Percentiles rank a stretch among this genome's conserved stretches.
Conservation (phyloP, 2,888 invertebrate species). For the Steinernema carpocapsae region DNA sequence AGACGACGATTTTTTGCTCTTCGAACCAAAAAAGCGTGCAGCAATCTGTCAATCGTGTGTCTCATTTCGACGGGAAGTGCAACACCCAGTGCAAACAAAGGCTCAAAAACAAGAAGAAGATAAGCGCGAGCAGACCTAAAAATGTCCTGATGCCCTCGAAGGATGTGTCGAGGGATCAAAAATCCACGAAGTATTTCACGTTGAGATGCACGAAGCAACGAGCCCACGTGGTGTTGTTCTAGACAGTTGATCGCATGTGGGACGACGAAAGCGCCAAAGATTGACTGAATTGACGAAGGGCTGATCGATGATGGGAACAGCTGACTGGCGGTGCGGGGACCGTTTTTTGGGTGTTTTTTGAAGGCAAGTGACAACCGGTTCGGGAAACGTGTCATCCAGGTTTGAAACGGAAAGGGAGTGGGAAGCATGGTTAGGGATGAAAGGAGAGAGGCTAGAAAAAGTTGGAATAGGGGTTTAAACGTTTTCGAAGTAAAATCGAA, state of each 20-base stretch:
- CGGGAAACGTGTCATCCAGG: no score
- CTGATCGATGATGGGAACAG: no score
- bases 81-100: constrained; percentile 2
- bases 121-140: no score
- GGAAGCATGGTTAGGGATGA: no score
- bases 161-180: no score
- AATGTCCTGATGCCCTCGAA: no score
- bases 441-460: no score
- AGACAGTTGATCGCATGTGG: neutral
- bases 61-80: neutral
- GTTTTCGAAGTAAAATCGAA: no score
- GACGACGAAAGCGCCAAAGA: constrained; percentile 3
- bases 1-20: constrained; percentile 10
- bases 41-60: neutral
- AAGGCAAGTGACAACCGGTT: constrained; percentile 3
- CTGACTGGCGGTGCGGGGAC: no score
- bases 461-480: no score
- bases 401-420: no score
- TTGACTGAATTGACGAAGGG: neutral
- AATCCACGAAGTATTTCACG: neutral
- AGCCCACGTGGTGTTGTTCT: constrained; percentile 14
- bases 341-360: neutral
- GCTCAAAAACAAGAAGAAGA: constrained; percentile 7
- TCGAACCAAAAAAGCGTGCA: neutral
- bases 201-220: neutral